Base-by-base conservation (phyloP, 2,888 invertebrate genomes). In the Linnaemya tessellans region DNA sequence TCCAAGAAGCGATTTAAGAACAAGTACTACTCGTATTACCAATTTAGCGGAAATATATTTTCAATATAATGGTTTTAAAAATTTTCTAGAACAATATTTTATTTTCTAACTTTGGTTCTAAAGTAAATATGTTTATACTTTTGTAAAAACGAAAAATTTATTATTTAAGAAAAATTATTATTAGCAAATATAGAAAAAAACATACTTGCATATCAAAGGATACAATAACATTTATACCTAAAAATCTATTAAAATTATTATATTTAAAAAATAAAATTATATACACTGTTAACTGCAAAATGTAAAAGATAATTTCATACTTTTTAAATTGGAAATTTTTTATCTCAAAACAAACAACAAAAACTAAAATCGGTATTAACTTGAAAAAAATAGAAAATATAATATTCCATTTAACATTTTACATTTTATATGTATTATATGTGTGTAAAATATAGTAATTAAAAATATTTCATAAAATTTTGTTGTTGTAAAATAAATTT, bases 201-300 rank as follows among this genome's bases (percentile, higher is more conserved):
- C 84, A 85, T 84, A 87, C 84, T 87, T 87, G 88, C 88, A 88
- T 88, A 88, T 88, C 88, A 88, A 83, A 87, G 87, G 87, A 83
- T 86, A 88, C 88, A 88, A 88, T 88, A 87, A 88, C 87, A 87
- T 87, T 86, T 88, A 85, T 87, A 88, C 25, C 84, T 71, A 80
- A 75, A 75, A 80, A 65, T 70, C 84, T 84, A 86, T 82, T 80
- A 80, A 43, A 56, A 74, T 67, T 56, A 73, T 80, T 60, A 74
- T 81, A 75, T 49, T 62, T 74, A 41, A 86, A 30, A 68, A 80
- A 64, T 5, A 65, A 77, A 81, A 70, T 35, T 80, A 79, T 79
- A 84, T 84, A 85, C 80, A 79, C 67, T 78, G 80, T 80, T 84
- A 80, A 71, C 56, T 68, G 60, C 35, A 78, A 80, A 18, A 87